A percentile compares a stretch with the other conserved stretches of the same genome.
Evolutionary conservation across 2,113 vertebrate species (phyloP).

Genomic region (Tamias sibiricus): DNA sequence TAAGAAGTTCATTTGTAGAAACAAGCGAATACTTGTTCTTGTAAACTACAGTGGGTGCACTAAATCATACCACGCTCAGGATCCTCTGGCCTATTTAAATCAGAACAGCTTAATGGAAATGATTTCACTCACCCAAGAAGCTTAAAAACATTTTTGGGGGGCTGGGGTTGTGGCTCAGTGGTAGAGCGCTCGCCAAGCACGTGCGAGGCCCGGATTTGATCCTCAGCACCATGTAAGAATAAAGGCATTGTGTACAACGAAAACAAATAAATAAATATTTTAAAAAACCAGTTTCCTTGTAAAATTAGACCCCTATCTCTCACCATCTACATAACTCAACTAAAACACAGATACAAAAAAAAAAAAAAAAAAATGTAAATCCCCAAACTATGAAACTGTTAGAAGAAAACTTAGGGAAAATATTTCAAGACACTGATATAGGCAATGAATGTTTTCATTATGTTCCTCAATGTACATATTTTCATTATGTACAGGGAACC

Average conservation of each 20-base stretch:
- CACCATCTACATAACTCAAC: background rate
- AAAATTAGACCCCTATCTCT: background rate
- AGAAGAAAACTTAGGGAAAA: background rate
- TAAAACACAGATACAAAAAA: background rate
- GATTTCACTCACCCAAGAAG: background rate
- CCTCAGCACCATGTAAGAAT: too few relatives aligned
- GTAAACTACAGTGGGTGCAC: background rate
- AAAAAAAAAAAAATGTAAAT: background rate
- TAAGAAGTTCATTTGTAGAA: background rate
- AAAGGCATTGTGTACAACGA: too few relatives aligned
- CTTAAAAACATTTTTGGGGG: too few relatives aligned
- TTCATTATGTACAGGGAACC: background rate
- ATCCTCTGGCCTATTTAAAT: background rate
- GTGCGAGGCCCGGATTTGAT: too few relatives aligned
- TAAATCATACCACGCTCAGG: background rate
- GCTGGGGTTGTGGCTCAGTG: too few relatives aligned
- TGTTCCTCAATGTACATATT: too few relatives aligned
- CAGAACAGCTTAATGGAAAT: background rate
- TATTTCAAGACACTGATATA: background rate
- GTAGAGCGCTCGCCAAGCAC: too few relatives aligned
- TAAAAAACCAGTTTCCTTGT: background rate
- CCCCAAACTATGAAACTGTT: background rate
- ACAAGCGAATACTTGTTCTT: background rate
- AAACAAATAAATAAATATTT: too few relatives aligned
- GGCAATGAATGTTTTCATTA: background rate